A percentile compares a stretch with the other conserved stretches of the same genome.
phyloP scores from a whole-genome alignment of 2,888 invertebrate genomes.

The Electrophaes corylata region DNA sequence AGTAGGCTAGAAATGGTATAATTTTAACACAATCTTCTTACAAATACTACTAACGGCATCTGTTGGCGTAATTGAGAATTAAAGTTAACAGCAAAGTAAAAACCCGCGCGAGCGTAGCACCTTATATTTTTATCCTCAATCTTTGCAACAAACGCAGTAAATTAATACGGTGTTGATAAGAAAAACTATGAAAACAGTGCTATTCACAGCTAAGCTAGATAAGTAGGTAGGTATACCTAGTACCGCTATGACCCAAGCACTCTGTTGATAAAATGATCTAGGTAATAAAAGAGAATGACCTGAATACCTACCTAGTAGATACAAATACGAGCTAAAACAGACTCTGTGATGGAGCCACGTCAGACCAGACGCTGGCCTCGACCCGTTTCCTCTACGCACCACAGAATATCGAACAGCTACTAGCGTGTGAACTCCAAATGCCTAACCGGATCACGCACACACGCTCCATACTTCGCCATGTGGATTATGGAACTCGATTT shows the following conservation, averaged over 20 bases:
- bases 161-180: neutral
- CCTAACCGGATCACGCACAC: constrained; percentile 59
- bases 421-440: constrained; percentile 31
- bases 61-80: constrained; percentile 27
- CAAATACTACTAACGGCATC: constrained; percentile 48
- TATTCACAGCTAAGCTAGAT: too few species aligned
- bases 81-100: neutral
- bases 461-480: constrained; percentile 25
- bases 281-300: neutral
- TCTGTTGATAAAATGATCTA: neutral
- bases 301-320: neutral
- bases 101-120: too few species aligned
- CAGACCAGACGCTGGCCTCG: constrained; percentile 48
- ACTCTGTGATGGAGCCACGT: constrained; percentile 23
- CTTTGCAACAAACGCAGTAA: neutral
- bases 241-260: too few species aligned
- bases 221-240: neutral
- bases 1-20: too few species aligned
- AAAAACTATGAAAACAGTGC: neutral
- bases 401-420: constrained; percentile 21
- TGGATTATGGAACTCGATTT: constrained; percentile 49
- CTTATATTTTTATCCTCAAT: too few species aligned
- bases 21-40: neutral
- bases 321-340: constrained; percentile 9
- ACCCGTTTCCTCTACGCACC: constrained; percentile 47